Evolutionary conservation across 2,797 vertebrate genomes (phyloP).

Genomic region (Picus viridis): DNA sequence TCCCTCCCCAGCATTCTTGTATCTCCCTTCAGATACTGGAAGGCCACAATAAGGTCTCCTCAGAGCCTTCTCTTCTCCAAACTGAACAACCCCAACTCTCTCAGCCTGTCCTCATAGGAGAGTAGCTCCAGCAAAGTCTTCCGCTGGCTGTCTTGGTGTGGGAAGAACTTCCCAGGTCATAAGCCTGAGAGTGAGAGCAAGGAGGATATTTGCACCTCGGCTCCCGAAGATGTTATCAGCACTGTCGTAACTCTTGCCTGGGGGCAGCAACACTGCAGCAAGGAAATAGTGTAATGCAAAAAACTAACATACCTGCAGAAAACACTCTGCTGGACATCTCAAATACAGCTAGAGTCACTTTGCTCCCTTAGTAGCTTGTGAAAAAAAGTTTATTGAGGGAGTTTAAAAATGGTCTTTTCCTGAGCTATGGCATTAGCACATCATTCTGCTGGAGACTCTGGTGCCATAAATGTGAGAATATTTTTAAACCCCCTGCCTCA

Average conservation of each 20-base stretch:
- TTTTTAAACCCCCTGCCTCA: neutral
- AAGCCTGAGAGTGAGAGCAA: neutral
- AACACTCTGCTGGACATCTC: neutral
- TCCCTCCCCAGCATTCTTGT: too few species aligned
- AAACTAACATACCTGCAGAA: neutral
- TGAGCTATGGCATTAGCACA: neutral
- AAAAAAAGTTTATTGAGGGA: neutral
- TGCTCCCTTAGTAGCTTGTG: rapidly evolving
- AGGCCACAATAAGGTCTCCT: too few species aligned
- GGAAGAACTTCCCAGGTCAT: neutral
- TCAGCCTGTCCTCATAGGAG: too few species aligned
- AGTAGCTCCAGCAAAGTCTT: neutral
- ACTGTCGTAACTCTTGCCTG: neutral
- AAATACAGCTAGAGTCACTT: neutral
- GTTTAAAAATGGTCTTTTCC: neutral
- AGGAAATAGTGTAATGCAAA: rapidly evolving
- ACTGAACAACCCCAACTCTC: too few species aligned
- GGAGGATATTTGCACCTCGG: neutral
- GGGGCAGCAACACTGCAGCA: neutral
- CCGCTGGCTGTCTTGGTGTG: rapidly evolving
- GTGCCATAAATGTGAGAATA: neutral
- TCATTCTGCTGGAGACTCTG: neutral
- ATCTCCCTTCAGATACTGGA: too few species aligned
- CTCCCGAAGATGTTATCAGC: neutral
- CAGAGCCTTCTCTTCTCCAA: too few species aligned